A percentile compares a stretch with the other conserved stretches of the same genome.
Evolutionary conservation across 2,888 invertebrate genomes (phyloP).

Genomic region (Punctoribates punctum): DNA sequence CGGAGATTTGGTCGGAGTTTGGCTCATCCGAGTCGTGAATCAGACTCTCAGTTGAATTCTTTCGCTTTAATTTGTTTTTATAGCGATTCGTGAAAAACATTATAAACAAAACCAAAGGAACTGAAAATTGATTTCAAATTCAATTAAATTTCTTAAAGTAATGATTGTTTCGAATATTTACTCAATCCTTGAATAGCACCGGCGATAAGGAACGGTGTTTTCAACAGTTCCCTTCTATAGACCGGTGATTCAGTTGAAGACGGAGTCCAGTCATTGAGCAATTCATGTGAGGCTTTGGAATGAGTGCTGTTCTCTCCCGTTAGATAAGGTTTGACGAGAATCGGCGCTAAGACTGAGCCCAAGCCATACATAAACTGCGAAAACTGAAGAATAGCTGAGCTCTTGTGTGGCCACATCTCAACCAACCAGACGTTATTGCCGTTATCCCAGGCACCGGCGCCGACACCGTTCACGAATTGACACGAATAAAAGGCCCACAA

Average conservation of each 20-base stretch:
- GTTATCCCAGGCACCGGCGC: conserved; percentile 35
- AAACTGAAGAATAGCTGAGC: conserved; percentile 38
- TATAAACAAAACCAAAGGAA: conserved; percentile 2
- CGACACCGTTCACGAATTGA: background rate
- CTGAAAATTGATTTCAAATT: background rate
- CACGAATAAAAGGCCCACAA: background rate
- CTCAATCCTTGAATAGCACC: background rate
- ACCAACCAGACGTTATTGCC: conserved; percentile 40
- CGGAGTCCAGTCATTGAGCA: background rate
- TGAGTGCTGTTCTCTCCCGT: conserved; percentile 9
- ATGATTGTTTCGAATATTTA: background rate
- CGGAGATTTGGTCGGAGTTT: background rate
- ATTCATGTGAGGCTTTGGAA: background rate
- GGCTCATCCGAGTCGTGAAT: too few relatives aligned
- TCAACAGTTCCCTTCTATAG: background rate
- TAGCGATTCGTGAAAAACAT: conserved; percentile 9
- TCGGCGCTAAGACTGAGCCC: conserved; percentile 38
- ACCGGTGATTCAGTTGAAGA: background rate
- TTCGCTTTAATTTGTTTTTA: background rate
- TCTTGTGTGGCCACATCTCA: conserved; percentile 39
- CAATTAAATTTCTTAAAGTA: background rate
- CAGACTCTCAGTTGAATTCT: background rate
- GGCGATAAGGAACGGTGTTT: conserved; percentile 1
- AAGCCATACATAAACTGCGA: conserved; percentile 41
- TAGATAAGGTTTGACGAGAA: conserved; percentile 33